These are phyloP conservation scores for Abrostola tripartita DNA, from an alignment of 2,888 invertebrate species.

Conservation along the genomic window DNA sequence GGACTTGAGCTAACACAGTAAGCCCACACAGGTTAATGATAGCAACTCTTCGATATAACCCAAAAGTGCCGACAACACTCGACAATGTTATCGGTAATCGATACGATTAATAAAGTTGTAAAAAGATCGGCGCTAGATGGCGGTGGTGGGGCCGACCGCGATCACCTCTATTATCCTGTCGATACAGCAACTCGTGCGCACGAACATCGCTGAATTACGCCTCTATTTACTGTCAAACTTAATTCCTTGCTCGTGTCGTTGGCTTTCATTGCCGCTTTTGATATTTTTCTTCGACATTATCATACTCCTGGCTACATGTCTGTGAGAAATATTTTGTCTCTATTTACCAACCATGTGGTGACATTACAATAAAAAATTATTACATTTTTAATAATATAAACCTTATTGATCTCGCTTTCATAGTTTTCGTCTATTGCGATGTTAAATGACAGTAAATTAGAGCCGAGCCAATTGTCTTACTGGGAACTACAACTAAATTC, in stretches of 20 bases:
- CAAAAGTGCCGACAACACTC: constrained; percentile 27
- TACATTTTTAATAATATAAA: background rate
- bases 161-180: constrained; percentile 84
- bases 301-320: constrained; percentile 26
- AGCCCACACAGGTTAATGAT: too few species aligned
- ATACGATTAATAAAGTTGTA: constrained; percentile 76
- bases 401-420: too few species aligned
- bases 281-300: constrained; percentile 52
- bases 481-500: too few species aligned
- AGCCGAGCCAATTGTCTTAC: too few species aligned
- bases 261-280: constrained; percentile 67
- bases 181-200: constrained; percentile 84
- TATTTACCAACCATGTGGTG: too few species aligned
- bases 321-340: constrained; percentile 11
- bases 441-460: too few species aligned
- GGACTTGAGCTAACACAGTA: background rate
- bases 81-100: constrained; percentile 58
- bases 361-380: too few species aligned
- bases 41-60: constrained; percentile 13
- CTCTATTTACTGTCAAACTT: constrained; percentile 87
- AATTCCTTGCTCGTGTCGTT: constrained; percentile 84
- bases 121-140: constrained; percentile 71
- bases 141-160: constrained; percentile 65
- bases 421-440: too few species aligned
- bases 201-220: constrained; percentile 87